Evolutionary conservation across 1,140 invertebrate genomes (phyloP).

Genomic region (Ephestia elutella): DNA sequence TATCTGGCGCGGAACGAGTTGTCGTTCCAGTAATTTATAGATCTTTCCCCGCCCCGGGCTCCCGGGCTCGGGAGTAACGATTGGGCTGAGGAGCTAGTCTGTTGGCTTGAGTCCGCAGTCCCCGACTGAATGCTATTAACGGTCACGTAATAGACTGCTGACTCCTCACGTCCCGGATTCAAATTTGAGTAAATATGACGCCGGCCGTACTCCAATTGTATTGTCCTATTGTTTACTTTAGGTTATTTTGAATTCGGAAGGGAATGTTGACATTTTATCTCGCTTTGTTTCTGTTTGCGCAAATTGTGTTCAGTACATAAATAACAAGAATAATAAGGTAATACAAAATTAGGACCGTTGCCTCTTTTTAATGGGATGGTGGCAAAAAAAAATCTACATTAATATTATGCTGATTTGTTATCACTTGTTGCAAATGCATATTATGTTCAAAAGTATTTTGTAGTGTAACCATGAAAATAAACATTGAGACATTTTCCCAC

Average conservation of each 20-base stretch:
- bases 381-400: no score
- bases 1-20: constrained; percentile 69
- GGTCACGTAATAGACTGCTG: constrained; percentile 58
- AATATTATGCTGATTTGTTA: no score
- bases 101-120: constrained; percentile 30
- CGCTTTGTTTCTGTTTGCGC: constrained; percentile 27
- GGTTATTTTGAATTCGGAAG: constrained; percentile 29
- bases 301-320: constrained; percentile 1
- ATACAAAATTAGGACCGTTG: no score
- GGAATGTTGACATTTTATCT: constrained; percentile 26
- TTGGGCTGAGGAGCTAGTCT: constrained; percentile 44
- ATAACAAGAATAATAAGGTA: no score
- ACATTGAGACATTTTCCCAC: background rate
- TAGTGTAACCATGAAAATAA: constrained; percentile 3
- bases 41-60: constrained; percentile 61
- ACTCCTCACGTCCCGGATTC: constrained; percentile 52
- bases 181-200: constrained; percentile 59
- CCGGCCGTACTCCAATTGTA: constrained; percentile 39
- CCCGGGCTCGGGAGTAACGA: constrained; percentile 34
- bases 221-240: constrained; percentile 40
- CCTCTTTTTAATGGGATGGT: no score
- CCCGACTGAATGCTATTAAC: constrained; percentile 54
- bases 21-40: constrained; percentile 71
- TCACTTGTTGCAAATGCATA: no score
- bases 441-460: background rate